These are phyloP conservation scores for Tamias sibiricus DNA, from an alignment of 2,113 vertebrate species.

Conservation along the genomic window DNA sequence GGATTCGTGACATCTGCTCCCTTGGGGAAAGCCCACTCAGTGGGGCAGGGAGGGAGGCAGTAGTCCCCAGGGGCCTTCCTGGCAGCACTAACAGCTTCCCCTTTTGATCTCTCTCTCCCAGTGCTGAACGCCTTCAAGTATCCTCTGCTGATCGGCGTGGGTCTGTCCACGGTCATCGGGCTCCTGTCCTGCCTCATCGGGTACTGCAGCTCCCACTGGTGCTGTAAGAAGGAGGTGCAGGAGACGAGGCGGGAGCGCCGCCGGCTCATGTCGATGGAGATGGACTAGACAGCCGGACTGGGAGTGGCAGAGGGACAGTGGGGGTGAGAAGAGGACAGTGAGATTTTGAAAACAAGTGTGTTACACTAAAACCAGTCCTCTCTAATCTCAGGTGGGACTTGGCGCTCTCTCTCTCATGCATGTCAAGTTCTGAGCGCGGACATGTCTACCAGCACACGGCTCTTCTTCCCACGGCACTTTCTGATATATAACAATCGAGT, in stretches of 20 bases:
- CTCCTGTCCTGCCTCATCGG: conserved; percentile 96
- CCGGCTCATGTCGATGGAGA: conserved; percentile 96
- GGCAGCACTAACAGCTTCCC: background rate
- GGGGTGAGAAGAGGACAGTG: conserved; percentile 70
- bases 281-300: conserved; percentile 89
- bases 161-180: conserved; percentile 91
- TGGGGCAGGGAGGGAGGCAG: fast-evolving
- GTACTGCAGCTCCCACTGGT: conserved; percentile 94
- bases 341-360: conserved; percentile 46
- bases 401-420: conserved; percentile 79
- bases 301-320: conserved; percentile 31
- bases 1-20: background rate
- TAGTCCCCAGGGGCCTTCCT: fast-evolving
- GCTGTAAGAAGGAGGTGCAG: conserved; percentile 92
- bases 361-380: conserved; percentile 77
- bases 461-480: conserved; percentile 86
- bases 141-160: conserved; percentile 94
- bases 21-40: fast-evolving
- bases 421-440: conserved; percentile 78
- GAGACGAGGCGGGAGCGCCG: conserved; percentile 90
- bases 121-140: conserved; percentile 96
- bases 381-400: conserved; percentile 86
- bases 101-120: conserved; percentile 76
- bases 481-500: conserved; percentile 75
- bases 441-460: conserved; percentile 79